phyloP scores from a whole-genome alignment of 2,888 invertebrate species.

The Xestobium rufovillosum region DNA sequence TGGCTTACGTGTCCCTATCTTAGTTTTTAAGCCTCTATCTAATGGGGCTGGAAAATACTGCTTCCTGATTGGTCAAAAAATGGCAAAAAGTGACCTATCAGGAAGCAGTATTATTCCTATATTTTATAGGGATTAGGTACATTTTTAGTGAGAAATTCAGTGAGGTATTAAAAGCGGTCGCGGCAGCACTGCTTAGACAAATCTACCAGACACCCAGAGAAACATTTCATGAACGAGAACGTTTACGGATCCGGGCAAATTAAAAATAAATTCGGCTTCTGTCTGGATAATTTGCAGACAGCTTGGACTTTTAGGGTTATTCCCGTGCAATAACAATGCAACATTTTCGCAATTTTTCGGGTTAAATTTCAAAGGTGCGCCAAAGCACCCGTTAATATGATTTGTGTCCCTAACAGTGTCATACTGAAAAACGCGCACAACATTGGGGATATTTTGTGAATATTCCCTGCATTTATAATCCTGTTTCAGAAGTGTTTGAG shows the following conservation, averaged over 20 bases:
- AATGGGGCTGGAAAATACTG: too few species aligned
- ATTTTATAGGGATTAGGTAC: too few species aligned
- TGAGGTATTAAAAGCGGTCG: too few species aligned
- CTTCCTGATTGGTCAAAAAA: too few species aligned
- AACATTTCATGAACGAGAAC: slow-evolving; percentile 81
- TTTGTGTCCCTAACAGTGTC: slow-evolving; percentile 45
- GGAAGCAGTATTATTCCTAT: too few species aligned
- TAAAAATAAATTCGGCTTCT: slow-evolving; percentile 53
- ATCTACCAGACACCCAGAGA: too few species aligned
- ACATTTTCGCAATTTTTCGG: slow-evolving; percentile 70
- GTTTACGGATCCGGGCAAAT: slow-evolving; percentile 67
- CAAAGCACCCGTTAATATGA: slow-evolving; percentile 47
- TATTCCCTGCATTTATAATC: slow-evolving; percentile 37
- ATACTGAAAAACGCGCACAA: slow-evolving; percentile 41
- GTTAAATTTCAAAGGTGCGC: slow-evolving; percentile 68
- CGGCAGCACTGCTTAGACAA: too few species aligned
- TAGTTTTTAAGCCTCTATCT: too few species aligned
- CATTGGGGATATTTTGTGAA: slow-evolving; percentile 36
- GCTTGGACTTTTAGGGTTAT: slow-evolving; percentile 63
- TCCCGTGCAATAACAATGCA: slow-evolving; percentile 61
- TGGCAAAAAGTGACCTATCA: too few species aligned
- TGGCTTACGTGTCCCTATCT: too few species aligned
- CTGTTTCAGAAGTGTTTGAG: slow-evolving; percentile 37
- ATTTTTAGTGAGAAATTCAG: too few species aligned
- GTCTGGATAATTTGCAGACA: slow-evolving; percentile 73